Conservation (phyloP, 2,113 vertebrate species). For the Sylvietta virens region DNA sequence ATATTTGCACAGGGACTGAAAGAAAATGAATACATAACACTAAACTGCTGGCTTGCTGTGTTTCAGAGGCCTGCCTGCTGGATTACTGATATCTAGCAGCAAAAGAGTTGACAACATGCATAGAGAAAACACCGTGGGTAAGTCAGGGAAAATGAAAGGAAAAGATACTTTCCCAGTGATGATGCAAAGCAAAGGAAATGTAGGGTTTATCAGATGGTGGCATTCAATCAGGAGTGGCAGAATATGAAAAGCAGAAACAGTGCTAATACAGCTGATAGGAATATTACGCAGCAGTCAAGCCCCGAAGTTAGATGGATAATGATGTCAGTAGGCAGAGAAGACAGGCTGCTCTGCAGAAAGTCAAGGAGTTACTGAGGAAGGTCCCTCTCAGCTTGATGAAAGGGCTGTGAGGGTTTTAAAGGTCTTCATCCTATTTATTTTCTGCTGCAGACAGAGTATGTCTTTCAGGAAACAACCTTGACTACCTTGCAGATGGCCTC, state of each 20-base stretch:
- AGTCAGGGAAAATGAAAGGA: background rate
- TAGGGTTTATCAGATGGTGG: background rate
- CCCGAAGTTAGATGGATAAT: background rate
- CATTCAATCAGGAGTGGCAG: background rate
- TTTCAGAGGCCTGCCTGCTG: background rate
- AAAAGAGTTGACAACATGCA: background rate
- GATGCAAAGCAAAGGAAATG: background rate
- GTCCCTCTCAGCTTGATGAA: background rate
- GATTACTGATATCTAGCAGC: background rate
- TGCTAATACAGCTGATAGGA: background rate
- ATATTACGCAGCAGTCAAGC: background rate
- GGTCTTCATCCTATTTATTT: background rate
- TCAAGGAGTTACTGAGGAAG: background rate
- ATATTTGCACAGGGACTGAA: background rate
- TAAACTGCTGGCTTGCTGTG: background rate
- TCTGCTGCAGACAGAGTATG: background rate
- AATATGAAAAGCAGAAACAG: background rate
- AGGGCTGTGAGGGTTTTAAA: background rate
- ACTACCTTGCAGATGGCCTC: background rate
- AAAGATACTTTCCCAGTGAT: background rate
- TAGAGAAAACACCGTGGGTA: background rate
- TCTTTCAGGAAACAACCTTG: constrained; percentile 15
- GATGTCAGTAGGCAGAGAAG: rapidly evolving
- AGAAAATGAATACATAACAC: background rate
- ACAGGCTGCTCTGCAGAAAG: background rate